phyloP scores from a whole-genome alignment of 2,888 invertebrate species.

The Neoitamus cyanurus region DNA sequence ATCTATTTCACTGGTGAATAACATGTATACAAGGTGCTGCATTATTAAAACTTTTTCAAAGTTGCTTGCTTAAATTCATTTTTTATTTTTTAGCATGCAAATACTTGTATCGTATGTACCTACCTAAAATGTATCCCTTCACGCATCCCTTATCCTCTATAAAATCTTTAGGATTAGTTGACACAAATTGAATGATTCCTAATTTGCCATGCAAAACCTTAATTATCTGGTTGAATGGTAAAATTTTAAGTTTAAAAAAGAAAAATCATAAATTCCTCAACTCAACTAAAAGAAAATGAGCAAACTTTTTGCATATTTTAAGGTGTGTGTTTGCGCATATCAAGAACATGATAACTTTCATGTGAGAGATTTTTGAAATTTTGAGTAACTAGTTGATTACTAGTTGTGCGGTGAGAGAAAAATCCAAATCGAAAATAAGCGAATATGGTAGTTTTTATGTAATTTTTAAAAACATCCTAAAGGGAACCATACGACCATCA shows the following conservation, averaged over 20 bases:
- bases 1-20: too few relatives aligned
- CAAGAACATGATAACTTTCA: slow-evolving; percentile 11
- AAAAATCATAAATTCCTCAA: not conserved
- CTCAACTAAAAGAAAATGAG: not conserved
- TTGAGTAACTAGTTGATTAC: slow-evolving; percentile 12
- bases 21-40: too few relatives aligned
- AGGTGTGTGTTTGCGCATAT: slow-evolving; percentile 39
- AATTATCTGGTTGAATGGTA: slow-evolving; percentile 27
- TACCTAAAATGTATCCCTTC: not conserved
- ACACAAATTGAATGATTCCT: not conserved
- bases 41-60: too few relatives aligned
- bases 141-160: not conserved
- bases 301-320: slow-evolving; percentile 2
- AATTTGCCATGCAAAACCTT: not conserved
- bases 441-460: slow-evolving; percentile 25
- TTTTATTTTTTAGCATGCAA: not conserved
- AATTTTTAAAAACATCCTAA: slow-evolving; percentile 23
- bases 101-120: not conserved
- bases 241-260: slow-evolving; percentile 8
- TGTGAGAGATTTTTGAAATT: not conserved
- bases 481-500: not conserved
- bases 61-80: not conserved
- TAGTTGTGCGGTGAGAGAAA: slow-evolving; percentile 12
- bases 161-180: not conserved
- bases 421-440: slow-evolving; percentile 31